A percentile compares a stretch with the other conserved stretches of the same genome.
Evolutionary conservation across 1,140 invertebrate genomes (phyloP).

Genomic region (Papilio polytes): DNA sequence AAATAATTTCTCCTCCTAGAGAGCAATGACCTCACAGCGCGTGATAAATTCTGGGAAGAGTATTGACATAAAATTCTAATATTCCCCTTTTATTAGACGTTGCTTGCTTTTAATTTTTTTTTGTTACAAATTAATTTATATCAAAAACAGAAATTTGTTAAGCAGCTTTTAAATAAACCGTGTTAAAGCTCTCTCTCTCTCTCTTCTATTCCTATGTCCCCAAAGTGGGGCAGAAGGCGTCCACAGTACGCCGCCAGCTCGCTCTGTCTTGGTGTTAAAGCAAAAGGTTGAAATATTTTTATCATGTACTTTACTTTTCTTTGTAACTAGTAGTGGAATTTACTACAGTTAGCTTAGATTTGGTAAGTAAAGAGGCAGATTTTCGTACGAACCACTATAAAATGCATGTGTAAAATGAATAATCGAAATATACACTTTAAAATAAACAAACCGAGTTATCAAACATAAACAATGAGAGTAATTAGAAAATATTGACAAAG

Average conservation of each 20-base stretch:
- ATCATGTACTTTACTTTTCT: no score
- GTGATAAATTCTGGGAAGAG: slow-evolving; percentile 9
- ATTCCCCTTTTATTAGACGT: neutral
- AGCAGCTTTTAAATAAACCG: neutral
- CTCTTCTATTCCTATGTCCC: no score
- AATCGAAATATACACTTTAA: neutral
- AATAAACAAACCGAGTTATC: neutral
- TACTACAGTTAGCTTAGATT: no score
- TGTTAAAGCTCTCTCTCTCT: no score
- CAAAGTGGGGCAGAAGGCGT: no score
- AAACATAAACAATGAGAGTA: slow-evolving; percentile 17
- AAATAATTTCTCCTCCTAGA: slow-evolving; percentile 25
- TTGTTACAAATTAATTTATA: slow-evolving; percentile 20
- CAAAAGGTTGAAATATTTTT: neutral
- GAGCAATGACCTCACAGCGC: slow-evolving; percentile 3
- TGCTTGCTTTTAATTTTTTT: neutral
- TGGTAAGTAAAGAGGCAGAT: no score
- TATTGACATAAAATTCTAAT: slow-evolving; percentile 23
- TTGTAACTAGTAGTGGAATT: no score
- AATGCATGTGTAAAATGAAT: neutral
- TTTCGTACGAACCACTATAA: no score
- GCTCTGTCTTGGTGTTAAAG: no score
- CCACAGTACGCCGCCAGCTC: no score
- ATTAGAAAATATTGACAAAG: slow-evolving; percentile 37
- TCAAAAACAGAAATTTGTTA: neutral